Percentiles rank a stretch among this genome's conserved stretches.
Conservation (phyloP, 2,888 invertebrate species). For the Mythimna loreyi region DNA sequence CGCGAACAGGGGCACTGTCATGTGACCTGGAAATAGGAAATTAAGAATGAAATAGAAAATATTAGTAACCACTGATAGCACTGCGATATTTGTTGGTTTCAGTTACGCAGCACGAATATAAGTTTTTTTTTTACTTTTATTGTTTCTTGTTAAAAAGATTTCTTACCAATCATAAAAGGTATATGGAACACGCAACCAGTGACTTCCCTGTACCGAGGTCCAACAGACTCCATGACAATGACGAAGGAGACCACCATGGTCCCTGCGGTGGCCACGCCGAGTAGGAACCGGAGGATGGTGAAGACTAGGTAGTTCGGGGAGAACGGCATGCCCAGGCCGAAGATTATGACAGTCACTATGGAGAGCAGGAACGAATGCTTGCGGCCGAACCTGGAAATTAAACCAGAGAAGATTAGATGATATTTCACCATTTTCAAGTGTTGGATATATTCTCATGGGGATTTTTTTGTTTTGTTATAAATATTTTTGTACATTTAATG, state of each 20-base stretch:
- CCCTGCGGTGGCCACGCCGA: conserved; percentile 94
- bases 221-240: conserved; percentile 92
- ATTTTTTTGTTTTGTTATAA: no score
- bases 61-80: no score
- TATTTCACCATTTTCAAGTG: no score
- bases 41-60: no score
- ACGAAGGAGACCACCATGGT: conserved; percentile 95
- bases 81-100: no score
- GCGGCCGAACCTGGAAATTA: conserved; percentile 93
- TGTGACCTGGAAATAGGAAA: conserved; percentile 85
- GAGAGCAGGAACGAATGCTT: conserved; percentile 93
- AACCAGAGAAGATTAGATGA: neutral
- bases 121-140: no score
- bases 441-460: no score
- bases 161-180: conserved; percentile 91
- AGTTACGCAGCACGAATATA: no score
- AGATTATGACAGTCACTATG: conserved; percentile 92
- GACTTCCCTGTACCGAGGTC: conserved; percentile 88
- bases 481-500: no score
- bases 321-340: conserved; percentile 93
- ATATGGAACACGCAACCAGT: conserved; percentile 92
- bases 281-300: conserved; percentile 92
- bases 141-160: neutral
- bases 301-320: conserved; percentile 91
- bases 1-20: conserved; percentile 92